phyloP scores from a whole-genome alignment of 2,888 invertebrate species.

The Zootermopsis nevadensis region DNA sequence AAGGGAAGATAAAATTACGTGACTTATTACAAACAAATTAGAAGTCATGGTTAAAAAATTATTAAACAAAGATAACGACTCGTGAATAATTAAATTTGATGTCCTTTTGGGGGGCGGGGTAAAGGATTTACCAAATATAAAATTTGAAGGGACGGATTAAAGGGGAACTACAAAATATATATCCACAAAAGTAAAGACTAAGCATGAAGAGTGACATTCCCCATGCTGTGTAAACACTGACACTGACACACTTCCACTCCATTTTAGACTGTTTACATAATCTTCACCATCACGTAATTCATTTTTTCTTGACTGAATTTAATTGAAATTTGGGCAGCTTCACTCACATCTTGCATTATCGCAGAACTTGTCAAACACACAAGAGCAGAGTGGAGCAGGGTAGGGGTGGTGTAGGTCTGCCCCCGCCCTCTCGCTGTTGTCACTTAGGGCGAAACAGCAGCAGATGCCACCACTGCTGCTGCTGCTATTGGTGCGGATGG shows the following conservation, averaged over 20 bases:
- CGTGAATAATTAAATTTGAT: background rate
- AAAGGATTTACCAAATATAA: slow-evolving; percentile 22
- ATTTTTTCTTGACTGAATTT: slow-evolving; percentile 27
- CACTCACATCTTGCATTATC: slow-evolving; percentile 45
- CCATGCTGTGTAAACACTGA: slow-evolving; percentile 38
- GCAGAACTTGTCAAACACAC: slow-evolving; percentile 40
- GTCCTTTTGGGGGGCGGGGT: no score
- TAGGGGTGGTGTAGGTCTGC: slow-evolving; percentile 20
- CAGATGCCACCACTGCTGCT: slow-evolving; percentile 13
- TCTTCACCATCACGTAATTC: slow-evolving; percentile 34
- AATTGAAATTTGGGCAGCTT: slow-evolving; percentile 34
- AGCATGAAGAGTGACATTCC: slow-evolving; percentile 17
- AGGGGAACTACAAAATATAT: slow-evolving; percentile 33
- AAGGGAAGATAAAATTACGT: slow-evolving; percentile 3
- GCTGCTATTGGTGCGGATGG: slow-evolving; percentile 56
- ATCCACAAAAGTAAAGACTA: background rate
- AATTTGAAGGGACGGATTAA: slow-evolving; percentile 43
- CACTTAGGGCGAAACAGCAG: slow-evolving; percentile 9
- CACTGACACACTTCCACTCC: slow-evolving; percentile 47
- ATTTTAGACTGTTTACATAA: slow-evolving; percentile 34
- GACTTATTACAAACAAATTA: slow-evolving; percentile 13
- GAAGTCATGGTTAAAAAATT: slow-evolving; percentile 1
- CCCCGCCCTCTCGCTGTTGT: slow-evolving; percentile 21
- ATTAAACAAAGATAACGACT: background rate
- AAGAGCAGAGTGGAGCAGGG: slow-evolving; percentile 40